phyloP scores from a whole-genome alignment of 1,140 invertebrate genomes.

The Drosophila leontia region DNA sequence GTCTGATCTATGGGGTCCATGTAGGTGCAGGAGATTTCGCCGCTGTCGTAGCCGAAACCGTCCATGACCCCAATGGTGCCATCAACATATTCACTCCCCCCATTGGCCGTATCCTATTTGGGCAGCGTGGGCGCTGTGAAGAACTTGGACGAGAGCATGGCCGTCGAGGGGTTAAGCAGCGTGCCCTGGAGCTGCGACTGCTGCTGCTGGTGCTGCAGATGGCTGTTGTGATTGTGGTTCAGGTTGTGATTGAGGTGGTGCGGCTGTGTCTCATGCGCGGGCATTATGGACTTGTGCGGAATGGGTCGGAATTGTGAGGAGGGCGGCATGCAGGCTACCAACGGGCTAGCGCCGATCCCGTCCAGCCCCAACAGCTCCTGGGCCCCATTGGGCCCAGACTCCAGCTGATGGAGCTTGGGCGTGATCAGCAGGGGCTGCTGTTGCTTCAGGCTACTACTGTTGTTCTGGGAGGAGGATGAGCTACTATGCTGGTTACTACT shows the following conservation, averaged over 20 bases:
- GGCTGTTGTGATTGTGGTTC: slow-evolving; percentile 35
- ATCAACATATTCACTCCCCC: slow-evolving; percentile 77
- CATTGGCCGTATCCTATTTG: slow-evolving; percentile 85
- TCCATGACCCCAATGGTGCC: slow-evolving; percentile 49
- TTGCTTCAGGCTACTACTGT: slow-evolving; percentile 76
- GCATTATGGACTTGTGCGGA: slow-evolving; percentile 81
- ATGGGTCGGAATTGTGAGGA: slow-evolving; percentile 85
- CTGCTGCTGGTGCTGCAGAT: slow-evolving; percentile 25
- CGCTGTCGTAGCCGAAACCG: slow-evolving; percentile 79
- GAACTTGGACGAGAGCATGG: slow-evolving; percentile 83
- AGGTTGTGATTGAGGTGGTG: slow-evolving; percentile 42
- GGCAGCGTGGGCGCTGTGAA: slow-evolving; percentile 83
- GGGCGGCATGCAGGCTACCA: slow-evolving; percentile 84
- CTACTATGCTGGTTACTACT: slow-evolving; percentile 44
- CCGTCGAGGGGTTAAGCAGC: slow-evolving; percentile 78
- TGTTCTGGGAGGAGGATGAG: slow-evolving; percentile 48
- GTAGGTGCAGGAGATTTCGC: slow-evolving; percentile 83
- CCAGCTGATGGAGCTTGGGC: slow-evolving; percentile 79
- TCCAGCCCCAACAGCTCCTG: slow-evolving; percentile 73
- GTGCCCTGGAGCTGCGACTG: slow-evolving; percentile 49
- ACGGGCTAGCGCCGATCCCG: slow-evolving; percentile 71
- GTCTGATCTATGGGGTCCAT: slow-evolving; percentile 84
- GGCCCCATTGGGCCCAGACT: slow-evolving; percentile 50
- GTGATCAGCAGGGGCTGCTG: slow-evolving; percentile 81
- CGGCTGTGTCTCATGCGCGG: slow-evolving; percentile 66